phyloP scores from a whole-genome alignment of 2,113 vertebrate genomes.

The Syngnathus scovelli region DNA sequence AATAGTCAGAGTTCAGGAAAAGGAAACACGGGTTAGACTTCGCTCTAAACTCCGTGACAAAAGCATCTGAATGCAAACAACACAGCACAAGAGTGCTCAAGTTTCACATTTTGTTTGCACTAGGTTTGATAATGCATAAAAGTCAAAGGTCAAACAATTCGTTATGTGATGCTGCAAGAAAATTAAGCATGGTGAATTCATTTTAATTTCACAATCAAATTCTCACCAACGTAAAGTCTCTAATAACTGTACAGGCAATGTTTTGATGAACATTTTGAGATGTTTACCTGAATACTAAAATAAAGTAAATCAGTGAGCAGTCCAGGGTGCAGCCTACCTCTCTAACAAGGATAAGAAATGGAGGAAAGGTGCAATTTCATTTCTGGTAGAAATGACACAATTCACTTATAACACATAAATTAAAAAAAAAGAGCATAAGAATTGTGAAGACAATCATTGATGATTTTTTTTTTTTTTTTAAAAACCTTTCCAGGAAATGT shows the following conservation, averaged over 20 bases:
- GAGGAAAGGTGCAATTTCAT: not conserved
- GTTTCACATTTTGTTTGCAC: conserved; percentile 24
- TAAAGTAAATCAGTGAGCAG: not conserved
- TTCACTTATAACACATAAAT: not conserved
- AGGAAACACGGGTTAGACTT: conserved; percentile 10
- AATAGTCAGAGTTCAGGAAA: conserved; percentile 12
- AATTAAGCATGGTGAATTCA: not conserved
- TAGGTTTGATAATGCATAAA: not conserved
- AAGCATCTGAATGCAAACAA: conserved; percentile 29
- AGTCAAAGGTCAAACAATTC: not conserved
- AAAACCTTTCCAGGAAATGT: no score
- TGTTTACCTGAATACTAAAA: not conserved
- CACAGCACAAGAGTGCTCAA: conserved; percentile 14
- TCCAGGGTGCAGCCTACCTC: no score
- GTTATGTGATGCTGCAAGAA: not conserved
- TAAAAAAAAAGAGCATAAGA: not conserved
- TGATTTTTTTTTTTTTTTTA: no score
- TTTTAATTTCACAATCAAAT: not conserved
- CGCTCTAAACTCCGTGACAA: conserved; percentile 34
- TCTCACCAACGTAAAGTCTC: not conserved
- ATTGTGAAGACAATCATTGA: no score
- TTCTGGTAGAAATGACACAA: not conserved
- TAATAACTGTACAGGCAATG: not conserved
- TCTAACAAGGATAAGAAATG: not conserved
- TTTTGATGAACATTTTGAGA: not conserved